A percentile compares a stretch with the other conserved stretches of the same genome.
phyloP scores from a whole-genome alignment of 2,888 invertebrate species.

The Drosophila tanythrix region DNA sequence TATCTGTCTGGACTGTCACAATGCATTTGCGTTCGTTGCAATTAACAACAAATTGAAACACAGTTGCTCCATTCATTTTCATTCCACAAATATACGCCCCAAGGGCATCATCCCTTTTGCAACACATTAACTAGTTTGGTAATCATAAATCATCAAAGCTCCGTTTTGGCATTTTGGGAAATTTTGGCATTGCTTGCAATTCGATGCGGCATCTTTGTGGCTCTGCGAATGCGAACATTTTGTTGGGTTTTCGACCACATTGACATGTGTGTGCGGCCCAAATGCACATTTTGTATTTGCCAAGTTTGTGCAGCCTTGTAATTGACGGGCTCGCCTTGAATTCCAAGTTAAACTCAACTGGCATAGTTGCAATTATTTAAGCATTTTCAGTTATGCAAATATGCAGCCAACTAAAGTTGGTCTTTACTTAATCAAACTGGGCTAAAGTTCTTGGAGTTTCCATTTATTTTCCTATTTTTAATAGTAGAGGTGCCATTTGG shows the following conservation, averaged over 20 bases:
- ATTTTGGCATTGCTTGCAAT: conserved; percentile 42
- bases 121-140: conserved; percentile 64
- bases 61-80: not conserved
- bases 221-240: not conserved
- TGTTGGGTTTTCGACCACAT: conserved; percentile 16
- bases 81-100: not conserved
- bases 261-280: conserved; percentile 24
- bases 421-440: not conserved
- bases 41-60: conserved; percentile 54
- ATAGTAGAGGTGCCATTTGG: not conserved
- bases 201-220: conserved; percentile 17
- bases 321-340: conserved; percentile 24
- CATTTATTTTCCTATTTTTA: not conserved
- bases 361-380: not conserved
- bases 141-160: conserved; percentile 62
- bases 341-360: conserved; percentile 1
- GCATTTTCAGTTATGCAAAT: conserved; percentile 10
- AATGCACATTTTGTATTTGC: conserved; percentile 17
- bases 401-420: conserved; percentile 3
- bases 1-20: conserved; percentile 53
- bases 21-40: conserved; percentile 51
- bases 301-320: conserved; percentile 4
- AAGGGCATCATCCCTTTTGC: conserved; percentile 1
- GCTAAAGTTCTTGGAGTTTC: not conserved
- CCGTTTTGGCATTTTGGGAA: conserved; percentile 22